Evolutionary conservation across 37 sponge, comb jelly and placozoan species (phyloP), one percentile per base, ranked within the genome.

Genomic region (Aphrocallistes beatrix): DNA sequence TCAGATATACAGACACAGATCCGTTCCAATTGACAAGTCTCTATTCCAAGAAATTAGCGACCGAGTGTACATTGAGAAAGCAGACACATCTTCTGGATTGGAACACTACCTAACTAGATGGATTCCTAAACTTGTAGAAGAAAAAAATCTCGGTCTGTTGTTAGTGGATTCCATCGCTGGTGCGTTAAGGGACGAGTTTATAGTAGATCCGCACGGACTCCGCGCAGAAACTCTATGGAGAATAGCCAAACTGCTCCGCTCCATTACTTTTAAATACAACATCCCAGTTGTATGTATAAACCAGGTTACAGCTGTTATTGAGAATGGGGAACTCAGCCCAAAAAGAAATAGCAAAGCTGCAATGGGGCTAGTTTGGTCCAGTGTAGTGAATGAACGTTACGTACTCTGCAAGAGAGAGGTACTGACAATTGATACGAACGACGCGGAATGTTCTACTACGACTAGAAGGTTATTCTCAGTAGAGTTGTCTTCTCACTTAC

Each of bases 141-240:
- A 87, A 9, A 37, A 47, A 1, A 83, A 85, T 36, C 50, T 96
- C 19, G 87, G 86, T 37, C 89, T 96, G 75, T 47, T 96, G 0
- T 38, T 96, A 19, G 85, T 96, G 21, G 97, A 96, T 82, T 96
- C 97, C 0, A 83, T 96, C 32, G 97, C 97, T 38, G 95, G 93
- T 36, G 83, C 94, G 6, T 92, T 92, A 36, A 51, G 97, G 37
- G 91, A 90, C 28, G 97, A 96, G 75, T 94, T 87, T 50, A 39
- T 39, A 17, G 38, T 38, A 23, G 39, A 48, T n/a, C 38, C 81
- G 0, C 88, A 90, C 60, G 84, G 32, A 60, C 75, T 60, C 6
- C 75, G 75, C 34, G n/a, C 75, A 19, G 75, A 60, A 30, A 19
- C 75, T 60, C 34, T 81, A 0, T 39, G 83, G 34, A 39, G 87